Evolutionary conservation across 2,888 invertebrate genomes (phyloP), one percentile per base, ranked within the genome.

Genomic region (Pachycephus smyrnensis): DNA sequence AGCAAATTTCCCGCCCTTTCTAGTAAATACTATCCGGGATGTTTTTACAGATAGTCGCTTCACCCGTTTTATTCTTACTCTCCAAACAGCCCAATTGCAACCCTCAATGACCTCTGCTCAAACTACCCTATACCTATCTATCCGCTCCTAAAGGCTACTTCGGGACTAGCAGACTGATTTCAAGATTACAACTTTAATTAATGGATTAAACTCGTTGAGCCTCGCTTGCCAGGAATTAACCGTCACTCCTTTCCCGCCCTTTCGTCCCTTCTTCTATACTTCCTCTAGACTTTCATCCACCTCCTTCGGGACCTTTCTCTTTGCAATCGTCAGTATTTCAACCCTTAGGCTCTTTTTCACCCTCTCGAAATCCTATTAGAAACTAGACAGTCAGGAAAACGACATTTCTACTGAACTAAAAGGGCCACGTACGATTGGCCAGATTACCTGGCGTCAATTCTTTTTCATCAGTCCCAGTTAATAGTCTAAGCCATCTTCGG

Each of bases 121-220:
- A 55, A 55, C 23, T 23, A 55, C 55, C 55, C 55, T 23, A 9
- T 9, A 55, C 23, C 55, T 23, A 23, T 55, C 55, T 9, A 55
- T 55, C 23, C 55, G 23, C 23, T 23, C 6, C 55, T 55, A 6
- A 9, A 55, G 55, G 55, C 55, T 9, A 23, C 55, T 23, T 55
- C 15, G 55, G 55, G 55, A 9, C 55, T 76, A 74, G 55, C 37
- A 81, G 82, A 81, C 84, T 82, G 86, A 86, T 86, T 85, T 81
- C 86, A 83, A 85, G 86, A 88, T 88, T 87, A 86, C 85, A 84
- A 87, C 83, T 87, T 87, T 88, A 87, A 88, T 87, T 87, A 87
- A 86, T 80, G 86, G 86, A 87, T 87, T 87, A 87, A 85, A 82
- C 83, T 82, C 82, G 83, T 84, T 79, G 80, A 83, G 81, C 79